These are phyloP conservation scores for Athrips mouffetella DNA, from an alignment of 2,888 invertebrate genomes.

Conservation along the genomic window DNA sequence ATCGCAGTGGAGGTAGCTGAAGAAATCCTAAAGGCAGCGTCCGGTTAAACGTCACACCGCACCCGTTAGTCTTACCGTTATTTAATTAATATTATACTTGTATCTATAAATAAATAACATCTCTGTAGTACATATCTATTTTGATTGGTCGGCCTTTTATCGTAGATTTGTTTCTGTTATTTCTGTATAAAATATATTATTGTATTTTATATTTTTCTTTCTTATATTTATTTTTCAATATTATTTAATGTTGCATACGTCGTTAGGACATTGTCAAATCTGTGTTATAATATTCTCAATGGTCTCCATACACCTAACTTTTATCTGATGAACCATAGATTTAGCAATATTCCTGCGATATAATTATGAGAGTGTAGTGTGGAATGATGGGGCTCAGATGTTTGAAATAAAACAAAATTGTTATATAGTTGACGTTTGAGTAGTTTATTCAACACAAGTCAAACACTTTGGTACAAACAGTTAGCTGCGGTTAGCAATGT, in stretches of 20 bases:
- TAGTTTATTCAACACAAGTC: slow-evolving; percentile 78
- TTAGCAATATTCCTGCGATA: too few relatives aligned
- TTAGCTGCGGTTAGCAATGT: slow-evolving; percentile 67
- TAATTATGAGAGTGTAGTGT: background rate
- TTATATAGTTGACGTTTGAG: slow-evolving; percentile 56
- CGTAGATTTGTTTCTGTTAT: background rate
- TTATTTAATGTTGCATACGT: too few relatives aligned
- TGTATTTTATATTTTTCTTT: background rate
- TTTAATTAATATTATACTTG: slow-evolving; percentile 50
- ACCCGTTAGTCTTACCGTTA: slow-evolving; percentile 48
- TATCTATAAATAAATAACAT: slow-evolving; percentile 55
- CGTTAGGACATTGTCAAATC: too few relatives aligned
- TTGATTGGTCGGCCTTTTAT: too few relatives aligned
- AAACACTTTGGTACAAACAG: slow-evolving; percentile 79
- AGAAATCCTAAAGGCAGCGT: slow-evolving; percentile 92
- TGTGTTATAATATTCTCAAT: too few relatives aligned
- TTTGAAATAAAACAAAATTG: slow-evolving; percentile 16
- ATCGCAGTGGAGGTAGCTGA: slow-evolving; percentile 97
- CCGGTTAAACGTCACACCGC: slow-evolving; percentile 41
- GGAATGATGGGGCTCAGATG: background rate
- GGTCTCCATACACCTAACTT: too few relatives aligned
- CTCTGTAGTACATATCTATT: slow-evolving; percentile 38
- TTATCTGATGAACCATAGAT: too few relatives aligned
- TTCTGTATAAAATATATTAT: background rate
- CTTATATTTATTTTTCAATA: background rate